A percentile compares a stretch with the other conserved stretches of the same genome.
Conservation (phyloP, 2,113 vertebrate genomes). For the Ursus arctos region DNA sequence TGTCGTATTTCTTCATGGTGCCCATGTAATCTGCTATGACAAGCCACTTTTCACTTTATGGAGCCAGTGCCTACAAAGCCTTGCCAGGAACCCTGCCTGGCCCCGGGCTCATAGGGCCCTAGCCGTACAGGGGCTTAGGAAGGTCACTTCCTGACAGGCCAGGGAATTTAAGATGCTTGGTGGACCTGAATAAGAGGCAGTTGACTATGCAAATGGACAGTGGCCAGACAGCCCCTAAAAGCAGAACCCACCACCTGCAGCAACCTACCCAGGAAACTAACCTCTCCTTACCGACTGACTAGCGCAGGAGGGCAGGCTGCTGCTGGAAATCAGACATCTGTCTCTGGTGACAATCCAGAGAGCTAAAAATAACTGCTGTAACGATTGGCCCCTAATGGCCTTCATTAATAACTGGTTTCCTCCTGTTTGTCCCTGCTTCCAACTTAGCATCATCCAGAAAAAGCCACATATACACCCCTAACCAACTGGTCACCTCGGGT, state of each 20-base stretch:
- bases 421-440: neutral
- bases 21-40: neutral
- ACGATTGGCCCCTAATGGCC: neutral
- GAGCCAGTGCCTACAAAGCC: neutral
- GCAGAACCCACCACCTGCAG: neutral
- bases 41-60: neutral
- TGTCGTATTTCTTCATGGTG: neutral
- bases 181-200: neutral
- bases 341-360: neutral
- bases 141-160: neutral
- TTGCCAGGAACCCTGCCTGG: neutral
- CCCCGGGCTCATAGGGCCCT: neutral
- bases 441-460: neutral
- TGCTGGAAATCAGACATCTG: neutral
- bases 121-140: neutral
- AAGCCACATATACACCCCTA: neutral
- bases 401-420: neutral
- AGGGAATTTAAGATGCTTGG: neutral
- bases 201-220: neutral
- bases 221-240: neutral
- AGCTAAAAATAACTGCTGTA: neutral
- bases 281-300: neutral
- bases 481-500: neutral
- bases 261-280: neutral
- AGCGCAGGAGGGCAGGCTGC: neutral